A percentile compares a stretch with the other conserved stretches of the same genome.
Evolutionary conservation across 1,140 invertebrate species (phyloP).

Genomic region (Bombus confusus): DNA sequence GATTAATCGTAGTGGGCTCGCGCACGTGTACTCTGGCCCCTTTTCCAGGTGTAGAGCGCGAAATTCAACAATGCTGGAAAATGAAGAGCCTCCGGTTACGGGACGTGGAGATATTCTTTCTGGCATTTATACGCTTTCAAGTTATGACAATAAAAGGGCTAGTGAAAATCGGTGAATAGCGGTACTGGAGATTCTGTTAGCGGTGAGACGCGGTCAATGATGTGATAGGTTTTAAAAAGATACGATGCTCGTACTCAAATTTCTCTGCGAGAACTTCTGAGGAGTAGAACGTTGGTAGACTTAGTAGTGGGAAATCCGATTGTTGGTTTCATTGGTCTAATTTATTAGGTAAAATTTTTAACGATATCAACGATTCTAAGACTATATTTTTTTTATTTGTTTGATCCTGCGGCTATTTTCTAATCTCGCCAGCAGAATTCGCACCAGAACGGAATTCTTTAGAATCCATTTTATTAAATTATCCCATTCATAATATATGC

Average conservation of each 20-base stretch:
- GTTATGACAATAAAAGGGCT: background rate
- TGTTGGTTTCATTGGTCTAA: too few species aligned
- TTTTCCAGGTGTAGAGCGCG: constrained; percentile 54
- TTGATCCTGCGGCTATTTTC: background rate
- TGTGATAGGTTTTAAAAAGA: too few species aligned
- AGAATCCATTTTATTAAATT: background rate
- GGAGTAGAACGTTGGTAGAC: too few species aligned
- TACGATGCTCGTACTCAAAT: too few species aligned
- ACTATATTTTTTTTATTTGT: background rate
- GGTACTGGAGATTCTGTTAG: background rate
- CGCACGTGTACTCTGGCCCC: background rate
- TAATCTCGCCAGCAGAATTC: too few species aligned
- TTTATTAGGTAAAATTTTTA: too few species aligned
- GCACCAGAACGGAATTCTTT: background rate
- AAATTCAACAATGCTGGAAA: constrained; percentile 65
- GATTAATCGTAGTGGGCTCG: constrained; percentile 66
- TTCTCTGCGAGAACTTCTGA: too few species aligned
- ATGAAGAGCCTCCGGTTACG: constrained; percentile 65
- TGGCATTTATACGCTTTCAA: constrained; percentile 43
- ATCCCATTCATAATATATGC: background rate
- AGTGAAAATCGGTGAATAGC: background rate
- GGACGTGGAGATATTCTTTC: constrained; percentile 57
- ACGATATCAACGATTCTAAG: too few species aligned
- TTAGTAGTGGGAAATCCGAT: too few species aligned
- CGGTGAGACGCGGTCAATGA: too few species aligned